These are phyloP conservation scores for Mimachlamys varia DNA, from an alignment of 2,888 invertebrate genomes.

Conservation along the genomic window DNA sequence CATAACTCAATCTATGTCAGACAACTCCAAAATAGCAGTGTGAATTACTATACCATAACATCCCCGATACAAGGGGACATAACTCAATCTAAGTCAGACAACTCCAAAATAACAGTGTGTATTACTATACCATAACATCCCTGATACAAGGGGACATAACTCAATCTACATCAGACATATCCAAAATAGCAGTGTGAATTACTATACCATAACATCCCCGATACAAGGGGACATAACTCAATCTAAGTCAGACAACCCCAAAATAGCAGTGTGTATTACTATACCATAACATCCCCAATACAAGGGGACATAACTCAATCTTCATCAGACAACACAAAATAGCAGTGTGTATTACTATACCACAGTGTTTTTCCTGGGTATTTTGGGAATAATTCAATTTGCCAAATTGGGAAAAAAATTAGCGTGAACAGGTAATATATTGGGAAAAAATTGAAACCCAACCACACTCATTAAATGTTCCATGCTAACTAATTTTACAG, in stretches of 20 bases:
- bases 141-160: not conserved
- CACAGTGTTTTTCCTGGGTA: no score
- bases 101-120: not conserved
- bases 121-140: not conserved
- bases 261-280: no score
- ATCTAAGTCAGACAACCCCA: no score
- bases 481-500: no score
- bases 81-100: not conserved
- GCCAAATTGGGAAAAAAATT: no score
- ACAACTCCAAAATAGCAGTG: no score
- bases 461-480: no score
- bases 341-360: no score
- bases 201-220: not conserved
- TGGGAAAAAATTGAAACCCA: no score
- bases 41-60: no score
- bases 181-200: not conserved
- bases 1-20: not conserved
- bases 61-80: not conserved
- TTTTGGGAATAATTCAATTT: no score
- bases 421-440: no score
- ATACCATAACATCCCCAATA: not conserved
- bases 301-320: not conserved
- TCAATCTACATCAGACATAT: not conserved
- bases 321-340: not conserved
- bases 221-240: not conserved